Evolutionary conservation across 1,140 invertebrate genomes (phyloP), one percentile per base, ranked within the genome.

Genomic region (Drosophila asahinai): DNA sequence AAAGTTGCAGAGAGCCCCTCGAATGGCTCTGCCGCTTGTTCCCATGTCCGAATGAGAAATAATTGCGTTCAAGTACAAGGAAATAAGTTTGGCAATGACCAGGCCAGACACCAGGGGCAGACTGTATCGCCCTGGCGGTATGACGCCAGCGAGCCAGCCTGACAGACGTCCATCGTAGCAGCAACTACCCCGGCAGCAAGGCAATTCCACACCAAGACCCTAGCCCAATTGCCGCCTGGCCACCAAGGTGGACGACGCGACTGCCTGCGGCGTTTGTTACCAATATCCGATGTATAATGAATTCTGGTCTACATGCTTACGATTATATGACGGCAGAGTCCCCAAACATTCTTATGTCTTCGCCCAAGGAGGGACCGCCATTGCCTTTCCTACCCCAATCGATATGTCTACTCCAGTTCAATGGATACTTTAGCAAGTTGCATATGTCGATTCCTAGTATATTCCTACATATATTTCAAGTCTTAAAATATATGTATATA

Each of bases 71-170:
- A 87, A 87, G 84, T 79, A 83, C 77, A 81, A 84, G 84, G 84
- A 89, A 83, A 89, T 68, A 89, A 70, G 77, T 84, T 89, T 79
- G 81, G 84, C 84, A 89, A 83, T 89, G 84, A 84, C 77, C 81
- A 68, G 60, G 49, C 2, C 57, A 57, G 64, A 60, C 71, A 22
- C 48, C 14, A 12, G 43, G 19, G 33, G 38, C 40, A 40, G 70
- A 17, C 40, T 9, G 5, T 30, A 17, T 17, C 25, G 30, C n/a
- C 42, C 22, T 40, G 52, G 38, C 60, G 49, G 61, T 60, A 61
- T 70, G 83, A 86, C 83, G 82, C 82, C 81, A 80, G 61, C 36
- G 47, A 64, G 36, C n/a, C 57, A 77, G 71, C 40, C 51, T 54
- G 52, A 22, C 38, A 48, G 38, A 63, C 43, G 33, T 60, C 43